Evolutionary conservation across 2,113 vertebrate species (phyloP), one percentile per base, ranked within the genome.

Genomic region (Plestiodon gilberti): DNA sequence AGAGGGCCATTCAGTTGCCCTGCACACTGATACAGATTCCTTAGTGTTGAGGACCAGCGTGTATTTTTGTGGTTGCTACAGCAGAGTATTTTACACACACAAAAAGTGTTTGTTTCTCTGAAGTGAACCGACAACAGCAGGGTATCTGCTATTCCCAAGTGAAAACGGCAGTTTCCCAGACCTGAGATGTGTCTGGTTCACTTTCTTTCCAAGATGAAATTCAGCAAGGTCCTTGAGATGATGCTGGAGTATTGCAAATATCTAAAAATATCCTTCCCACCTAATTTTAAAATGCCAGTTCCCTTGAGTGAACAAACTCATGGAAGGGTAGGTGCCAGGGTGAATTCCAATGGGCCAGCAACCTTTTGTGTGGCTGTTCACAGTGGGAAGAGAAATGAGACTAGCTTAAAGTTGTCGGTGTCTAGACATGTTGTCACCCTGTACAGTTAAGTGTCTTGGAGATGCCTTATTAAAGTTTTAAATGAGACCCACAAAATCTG

Each of bases 11-110:
- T 40, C 0, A 0, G 87, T 13, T 87, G 87, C 89, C 76, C 74
- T 0, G 0, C 78, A 87, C 79, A 88, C 0, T 3, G 91, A 83
- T 80, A 87, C 92, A 78, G 81, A 86, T 93, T 93, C 67, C 88
- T 95, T 91, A 92, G 84, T 93, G 90, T 82, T 93, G 93, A 96
- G 93, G 92, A 95, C 93, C 0, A 35, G 94, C 93, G 94, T 93
- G 93, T 94, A 93, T 94, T 96, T 96, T 96, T 90, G 89, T 88
- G 70, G 95, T 96, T 95, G 92, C 96, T 90, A 93, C 96, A 95
- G 94, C 95, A 92, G 92, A 88, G 89, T 92, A 91, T 96, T 95
- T 92, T 92, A 92, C 91, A 90, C 91, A 90, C 70, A 2, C 33
- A 71, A 69, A 96, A 95, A 93, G 95, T 93, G 94, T 93, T 93